Base-by-base conservation (phyloP, 1,140 invertebrate species). In the Idris sp. region DNA sequence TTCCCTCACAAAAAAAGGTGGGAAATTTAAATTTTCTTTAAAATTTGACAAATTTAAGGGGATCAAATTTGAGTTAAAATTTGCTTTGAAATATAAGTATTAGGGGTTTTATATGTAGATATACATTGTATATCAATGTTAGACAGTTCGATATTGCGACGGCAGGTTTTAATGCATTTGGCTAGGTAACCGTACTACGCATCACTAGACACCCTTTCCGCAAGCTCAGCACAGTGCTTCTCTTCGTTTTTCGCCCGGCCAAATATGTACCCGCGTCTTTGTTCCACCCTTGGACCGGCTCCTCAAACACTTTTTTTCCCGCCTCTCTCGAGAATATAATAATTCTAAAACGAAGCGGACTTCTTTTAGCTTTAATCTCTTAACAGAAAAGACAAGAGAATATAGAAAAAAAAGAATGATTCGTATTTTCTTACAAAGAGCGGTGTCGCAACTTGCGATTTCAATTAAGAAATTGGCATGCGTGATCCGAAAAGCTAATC, bases 161-260 rank as follows among this genome's bases (percentile, higher is more conserved):
- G 81, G 74, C 74, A n/a, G 81, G 78, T 83, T 83, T 86, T 86
- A 86, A 87, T 87, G 84, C 84, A 86, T 87, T 87, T 87, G 82
- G 79, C 77, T 78, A 81, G 79, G 81, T 81, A 83, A 84, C 80
- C 78, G 75, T 46, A 76, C 77, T 82, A 87, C 85, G 86, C 86
- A 87, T 86, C 85, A 86, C 81, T 82, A 83, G 79, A 74, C 85
- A 87, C 86, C 85, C 86, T 87, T 87, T 86, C 79, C 80, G 85
- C 86, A 85, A 85, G 81, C 84, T 87, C 85, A 86, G 85, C 86
- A 80, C 56, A 54, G 64, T 59, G 54, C 40, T 40, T 61, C 10
- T 53, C 49, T 76, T 26, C 15, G 43, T 76, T 44, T 51, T 7
- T 18, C 11, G 16, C 19, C 0, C 5, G 19, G 2, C 22, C 9